These are phyloP conservation scores for Accipiter minullus DNA, from an alignment of 2,797 vertebrate species.

Conservation along the genomic window DNA sequence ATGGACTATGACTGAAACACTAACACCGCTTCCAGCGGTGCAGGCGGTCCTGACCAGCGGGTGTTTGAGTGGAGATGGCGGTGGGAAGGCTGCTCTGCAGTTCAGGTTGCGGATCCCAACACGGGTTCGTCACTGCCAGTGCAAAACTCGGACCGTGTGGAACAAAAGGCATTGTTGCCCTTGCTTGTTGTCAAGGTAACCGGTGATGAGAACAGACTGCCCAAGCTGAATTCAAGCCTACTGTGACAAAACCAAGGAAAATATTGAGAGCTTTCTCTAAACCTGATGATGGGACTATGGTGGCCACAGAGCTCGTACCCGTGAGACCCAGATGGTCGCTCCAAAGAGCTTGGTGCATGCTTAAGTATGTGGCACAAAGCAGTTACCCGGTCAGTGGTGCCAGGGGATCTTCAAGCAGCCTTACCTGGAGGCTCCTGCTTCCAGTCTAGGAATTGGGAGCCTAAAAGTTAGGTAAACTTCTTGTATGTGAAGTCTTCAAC, in stretches of 20 bases:
- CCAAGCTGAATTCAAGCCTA: not conserved
- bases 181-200: not conserved
- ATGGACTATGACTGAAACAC: not conserved
- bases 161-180: not conserved
- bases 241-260: accelerated
- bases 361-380: not conserved
- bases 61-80: accelerated
- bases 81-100: not conserved
- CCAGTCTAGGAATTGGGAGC: not conserved
- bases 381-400: not conserved
- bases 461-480: not conserved
- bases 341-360: not conserved
- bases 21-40: accelerated
- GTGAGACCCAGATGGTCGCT: not conserved
- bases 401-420: not conserved
- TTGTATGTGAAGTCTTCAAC: not conserved
- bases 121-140: not conserved
- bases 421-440: not conserved
- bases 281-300: no score
- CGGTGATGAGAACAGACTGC: not conserved
- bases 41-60: not conserved
- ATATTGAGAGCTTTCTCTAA: not conserved
- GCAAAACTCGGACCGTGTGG: accelerated
- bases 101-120: not conserved
- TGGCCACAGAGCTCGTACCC: not conserved